Base-by-base conservation (phyloP, 2,888 invertebrate genomes). In the Galerucella calmariensis region DNA sequence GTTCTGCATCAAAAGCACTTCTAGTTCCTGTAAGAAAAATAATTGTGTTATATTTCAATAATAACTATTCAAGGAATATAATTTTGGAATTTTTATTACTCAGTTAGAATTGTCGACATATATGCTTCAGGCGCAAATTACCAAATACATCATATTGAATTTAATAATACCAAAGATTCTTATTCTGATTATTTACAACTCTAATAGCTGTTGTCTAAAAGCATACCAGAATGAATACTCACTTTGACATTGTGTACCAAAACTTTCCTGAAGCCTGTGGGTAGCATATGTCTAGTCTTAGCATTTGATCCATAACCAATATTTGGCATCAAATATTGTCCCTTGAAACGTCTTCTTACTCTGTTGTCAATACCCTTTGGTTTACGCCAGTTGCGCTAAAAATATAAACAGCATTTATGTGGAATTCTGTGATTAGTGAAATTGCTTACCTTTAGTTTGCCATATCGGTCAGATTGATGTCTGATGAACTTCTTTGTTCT, bases 341-440 rank as follows among this genome's bases (percentile, higher is more conserved):
- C 99, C 94, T 99, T 99, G 91, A 99, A 99, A 83, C 98, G 93
- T 88, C 99, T 94, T 83, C 99, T 94, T 67, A 99, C 99, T 89
- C 99, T 93, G 93, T 99, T 99, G 90, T 99, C 99, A 89, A 99
- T 99, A 97, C 99, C 99, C 90, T 98, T 98, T 24, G 99, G 99
- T 90, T 98, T 99, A 87, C 99, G 94, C 99, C 99, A 99, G 92
- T 96, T 97, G 82, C 95, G 92, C 96, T 96, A 83, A 20, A 88
- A 86, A 68, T 61, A 63, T 24, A 67, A 48, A 20, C 35, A 53
- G 14, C 14, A 14, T 5, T 12, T 44, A 10, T 5, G 14, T 46
- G 9, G 46, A 46, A 65, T 41, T 16, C 10, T 65, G 27, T 12
- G 4, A 65, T 20, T 20, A 46, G 14, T 14, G 16, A 41, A 48